Base-by-base conservation (phyloP, 2,888 invertebrate genomes). In the Apodemia mormo region DNA sequence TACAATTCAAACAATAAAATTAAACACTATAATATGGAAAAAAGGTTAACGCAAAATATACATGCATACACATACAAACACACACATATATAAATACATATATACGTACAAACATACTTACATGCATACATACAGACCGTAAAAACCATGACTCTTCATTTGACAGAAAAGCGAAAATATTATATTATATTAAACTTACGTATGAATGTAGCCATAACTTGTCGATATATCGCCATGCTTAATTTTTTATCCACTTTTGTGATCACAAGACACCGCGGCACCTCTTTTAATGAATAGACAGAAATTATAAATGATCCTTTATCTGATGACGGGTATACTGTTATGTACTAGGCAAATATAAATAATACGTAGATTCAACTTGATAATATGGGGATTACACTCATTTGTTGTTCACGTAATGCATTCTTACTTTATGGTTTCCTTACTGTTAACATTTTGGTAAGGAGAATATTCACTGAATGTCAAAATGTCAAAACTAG, bases 161-260 rank as follows among this genome's bases (percentile, higher is more conserved):
- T n/a, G n/a, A n/a, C n/a, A n/a, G n/a, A n/a, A n/a, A n/a, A n/a
- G n/a, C n/a, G n/a, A n/a, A n/a, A n/a, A n/a, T n/a, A n/a, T n/a
- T n/a, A n/a, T n/a, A n/a, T n/a, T n/a, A 61, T 29, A 49, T 10
- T n/a, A 9, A 43, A 65, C 69, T 69, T n/a, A 69, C 69, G 56
- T 69, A 69, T 69, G 43, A 66, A 40, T 30, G 69, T 65, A 40
- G 43, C 30, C 6, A 40, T 65, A 3, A 69, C 65, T 66, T 69
- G 69, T 30, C 29, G 40, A 43, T 65, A 40, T 54, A 66, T n/a
- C 3, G 56, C 54, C 69, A 69, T 58, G 7, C 33, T 43, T 52
- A 12, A 64, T 49, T 33, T 22, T 56, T 30, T 58, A 6, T 22
- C 22, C 22, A 37, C 7, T 64, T 68, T 68, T 29, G 52, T 37